Conservation (phyloP, 2,888 invertebrate species). For the Lepidonotus clava region DNA sequence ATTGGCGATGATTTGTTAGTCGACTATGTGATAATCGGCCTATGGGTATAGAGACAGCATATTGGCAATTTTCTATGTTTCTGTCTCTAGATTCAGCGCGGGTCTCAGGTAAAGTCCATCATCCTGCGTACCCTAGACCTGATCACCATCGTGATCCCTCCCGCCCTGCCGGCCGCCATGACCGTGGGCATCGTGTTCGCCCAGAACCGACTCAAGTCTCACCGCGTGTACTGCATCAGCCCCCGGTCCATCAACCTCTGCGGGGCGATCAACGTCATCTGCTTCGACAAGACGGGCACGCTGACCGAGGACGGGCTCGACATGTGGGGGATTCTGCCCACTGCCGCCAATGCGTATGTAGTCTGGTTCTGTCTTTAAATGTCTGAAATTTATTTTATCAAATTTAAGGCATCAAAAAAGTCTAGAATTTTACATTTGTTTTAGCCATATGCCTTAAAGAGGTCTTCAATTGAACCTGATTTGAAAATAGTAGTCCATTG, state of each 20-base stretch:
- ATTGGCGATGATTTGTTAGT: no score
- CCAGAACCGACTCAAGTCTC: constrained; percentile 89
- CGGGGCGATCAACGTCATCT: constrained; percentile 85
- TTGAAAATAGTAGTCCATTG: no score
- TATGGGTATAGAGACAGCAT: no score
- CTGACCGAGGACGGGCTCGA: constrained; percentile 93
- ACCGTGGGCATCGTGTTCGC: constrained; percentile 94
- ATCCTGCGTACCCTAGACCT: constrained; percentile 92
- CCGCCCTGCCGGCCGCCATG: constrained; percentile 97
- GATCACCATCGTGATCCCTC: constrained; percentile 96
- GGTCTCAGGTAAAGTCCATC: constrained; percentile 75
- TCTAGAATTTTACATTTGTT: no score
- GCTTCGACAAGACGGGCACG: constrained; percentile 96
- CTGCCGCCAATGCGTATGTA: neutral
- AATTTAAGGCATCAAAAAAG: neutral
- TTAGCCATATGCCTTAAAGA: no score
- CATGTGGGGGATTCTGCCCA: constrained; percentile 91
- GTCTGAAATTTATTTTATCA: no score
- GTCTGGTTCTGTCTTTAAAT: no score
- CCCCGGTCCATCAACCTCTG: constrained; percentile 96
- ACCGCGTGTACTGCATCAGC: constrained; percentile 93
- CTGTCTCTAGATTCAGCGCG: neutral
- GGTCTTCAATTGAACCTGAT: no score
- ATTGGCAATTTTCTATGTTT: no score
- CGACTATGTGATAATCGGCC: no score